Conservation (phyloP, 2,888 invertebrate species). For the Minunthozetes semirufus region DNA sequence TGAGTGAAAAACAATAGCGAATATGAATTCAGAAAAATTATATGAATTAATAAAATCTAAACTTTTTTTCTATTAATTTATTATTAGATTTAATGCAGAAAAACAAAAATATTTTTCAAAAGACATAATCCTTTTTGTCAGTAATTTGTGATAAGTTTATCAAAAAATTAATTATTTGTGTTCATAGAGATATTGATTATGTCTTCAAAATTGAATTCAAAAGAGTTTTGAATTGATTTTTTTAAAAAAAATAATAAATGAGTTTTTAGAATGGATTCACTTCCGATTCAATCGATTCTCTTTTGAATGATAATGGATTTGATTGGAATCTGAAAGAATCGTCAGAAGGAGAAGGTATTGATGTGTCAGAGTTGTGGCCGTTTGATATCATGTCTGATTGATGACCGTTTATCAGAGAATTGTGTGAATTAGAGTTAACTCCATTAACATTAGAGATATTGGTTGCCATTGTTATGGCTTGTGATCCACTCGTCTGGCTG, state of each 20-base stretch:
- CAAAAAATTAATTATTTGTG: neutral
- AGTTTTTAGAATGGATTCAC: slow-evolving; percentile 26
- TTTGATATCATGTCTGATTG: neutral
- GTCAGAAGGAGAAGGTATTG: slow-evolving; percentile 41
- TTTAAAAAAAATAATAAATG: neutral
- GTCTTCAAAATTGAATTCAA: neutral
- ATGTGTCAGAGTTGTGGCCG: slow-evolving; percentile 38
- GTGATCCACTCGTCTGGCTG: neutral
- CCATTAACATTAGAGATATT: neutral
- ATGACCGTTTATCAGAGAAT: slow-evolving; percentile 3
- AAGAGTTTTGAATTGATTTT: too few relatives aligned
- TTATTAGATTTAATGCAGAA: neutral
- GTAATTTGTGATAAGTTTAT: too few relatives aligned
- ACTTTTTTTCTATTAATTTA: neutral
- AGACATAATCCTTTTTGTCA: too few relatives aligned
- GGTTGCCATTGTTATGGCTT: neutral
- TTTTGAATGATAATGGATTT: slow-evolving; percentile 39
- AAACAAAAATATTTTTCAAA: too few relatives aligned
- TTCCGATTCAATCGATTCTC: slow-evolving; percentile 40
- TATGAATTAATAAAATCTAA: neutral
- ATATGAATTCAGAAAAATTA: neutral
- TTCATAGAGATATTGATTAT: slow-evolving; percentile 6
- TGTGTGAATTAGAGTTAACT: neutral
- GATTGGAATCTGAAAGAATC: slow-evolving; percentile 35
- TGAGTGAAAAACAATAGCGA: too few relatives aligned